phyloP scores from a whole-genome alignment of 2,113 vertebrate genomes.

The Campylorhamphus procurvoides region DNA sequence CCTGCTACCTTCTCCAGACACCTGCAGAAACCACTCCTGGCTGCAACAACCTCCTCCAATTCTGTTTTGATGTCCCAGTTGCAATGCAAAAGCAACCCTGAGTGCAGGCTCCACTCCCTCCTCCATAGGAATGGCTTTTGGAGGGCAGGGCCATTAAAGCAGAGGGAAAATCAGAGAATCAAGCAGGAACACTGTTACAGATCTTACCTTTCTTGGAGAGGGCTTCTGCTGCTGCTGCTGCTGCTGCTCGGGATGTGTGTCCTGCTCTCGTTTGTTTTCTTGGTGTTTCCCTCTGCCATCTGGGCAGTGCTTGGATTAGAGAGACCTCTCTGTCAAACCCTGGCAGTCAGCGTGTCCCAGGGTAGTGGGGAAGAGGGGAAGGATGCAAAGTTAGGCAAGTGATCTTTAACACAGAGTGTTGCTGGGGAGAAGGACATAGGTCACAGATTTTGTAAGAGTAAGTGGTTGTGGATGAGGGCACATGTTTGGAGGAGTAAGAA shows the following conservation, averaged over 20 bases:
- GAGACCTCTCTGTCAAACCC: not conserved
- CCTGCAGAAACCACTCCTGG: not conserved
- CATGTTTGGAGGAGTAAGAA: not conserved
- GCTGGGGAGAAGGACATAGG: not conserved
- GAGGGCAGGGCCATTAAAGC: not conserved
- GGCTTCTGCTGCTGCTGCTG: not conserved
- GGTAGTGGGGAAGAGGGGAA: not conserved
- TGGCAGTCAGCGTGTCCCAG: not conserved
- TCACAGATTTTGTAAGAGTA: slow-evolving; percentile 7
- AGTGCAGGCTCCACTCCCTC: not conserved
- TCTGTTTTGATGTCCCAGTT: not conserved
- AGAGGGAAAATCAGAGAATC: not conserved
- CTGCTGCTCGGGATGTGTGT: not conserved
- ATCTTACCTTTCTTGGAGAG: not conserved
- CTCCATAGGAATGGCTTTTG: not conserved
- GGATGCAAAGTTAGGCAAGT: not conserved
- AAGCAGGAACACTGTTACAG: not conserved
- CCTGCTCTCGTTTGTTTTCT: not conserved
- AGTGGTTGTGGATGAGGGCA: not conserved
- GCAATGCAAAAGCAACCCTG: not conserved
- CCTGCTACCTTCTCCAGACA: not conserved
- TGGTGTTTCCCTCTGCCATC: not conserved
- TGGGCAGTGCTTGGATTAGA: not conserved
- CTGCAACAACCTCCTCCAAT: not conserved
- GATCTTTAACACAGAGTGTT: slow-evolving; percentile 3